Evolutionary conservation across 2,113 vertebrate genomes (phyloP).

Genomic region (Microcebus ravelobensis): DNA sequence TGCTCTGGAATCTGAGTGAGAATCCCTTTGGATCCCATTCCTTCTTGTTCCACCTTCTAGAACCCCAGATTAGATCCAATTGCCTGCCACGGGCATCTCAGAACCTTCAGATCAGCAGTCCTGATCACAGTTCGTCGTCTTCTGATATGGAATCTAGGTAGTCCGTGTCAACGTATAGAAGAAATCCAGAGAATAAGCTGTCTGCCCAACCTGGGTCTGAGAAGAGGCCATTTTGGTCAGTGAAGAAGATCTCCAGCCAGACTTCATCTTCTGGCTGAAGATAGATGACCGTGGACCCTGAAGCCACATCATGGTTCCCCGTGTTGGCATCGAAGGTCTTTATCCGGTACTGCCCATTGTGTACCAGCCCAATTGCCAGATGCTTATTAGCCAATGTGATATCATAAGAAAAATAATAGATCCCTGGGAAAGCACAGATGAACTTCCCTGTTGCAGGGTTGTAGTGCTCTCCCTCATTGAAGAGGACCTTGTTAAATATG

Average conservation of each 20-base stretch:
- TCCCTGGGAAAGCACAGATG: conserved; percentile 95
- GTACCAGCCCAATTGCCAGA: conserved; percentile 95
- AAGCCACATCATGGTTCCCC: conserved; percentile 97
- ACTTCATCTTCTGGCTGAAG: conserved; percentile 97
- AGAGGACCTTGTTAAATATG: conserved; percentile 97
- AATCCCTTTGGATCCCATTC: neutral
- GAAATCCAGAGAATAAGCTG: conserved; percentile 98
- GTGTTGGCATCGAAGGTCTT: conserved; percentile 98
- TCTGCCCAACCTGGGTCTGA: conserved; percentile 96
- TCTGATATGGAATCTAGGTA: conserved; percentile 95
- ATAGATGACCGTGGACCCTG: conserved; percentile 94
- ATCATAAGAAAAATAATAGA: conserved; percentile 98
- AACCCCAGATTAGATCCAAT: neutral
- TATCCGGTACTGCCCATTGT: conserved; percentile 95
- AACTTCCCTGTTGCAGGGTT: conserved; percentile 96
- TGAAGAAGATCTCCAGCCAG: conserved; percentile 98
- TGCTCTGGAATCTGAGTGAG: neutral
- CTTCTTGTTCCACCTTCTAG: neutral
- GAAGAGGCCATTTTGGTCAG: conserved; percentile 97
- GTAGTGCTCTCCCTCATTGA: conserved; percentile 96
- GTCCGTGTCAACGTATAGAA: conserved; percentile 95
- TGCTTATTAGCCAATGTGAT: conserved; percentile 99
- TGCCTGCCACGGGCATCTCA: neutral
- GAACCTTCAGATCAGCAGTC: neutral
- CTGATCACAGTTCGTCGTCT: conserved; percentile 88